phyloP scores from a whole-genome alignment of 2,888 invertebrate species.

The Polydrusus cervinus region DNA sequence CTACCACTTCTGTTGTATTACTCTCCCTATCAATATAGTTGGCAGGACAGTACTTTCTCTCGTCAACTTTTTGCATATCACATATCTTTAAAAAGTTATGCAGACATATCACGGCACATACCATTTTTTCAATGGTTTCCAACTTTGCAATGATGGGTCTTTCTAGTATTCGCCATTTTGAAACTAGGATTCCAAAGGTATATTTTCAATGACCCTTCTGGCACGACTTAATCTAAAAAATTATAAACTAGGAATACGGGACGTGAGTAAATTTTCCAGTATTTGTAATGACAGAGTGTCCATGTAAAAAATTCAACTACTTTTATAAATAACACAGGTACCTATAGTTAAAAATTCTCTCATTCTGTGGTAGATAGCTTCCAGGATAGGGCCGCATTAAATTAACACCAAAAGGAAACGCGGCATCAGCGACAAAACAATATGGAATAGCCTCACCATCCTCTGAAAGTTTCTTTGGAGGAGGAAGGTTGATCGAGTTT shows the following conservation, averaged over 20 bases:
- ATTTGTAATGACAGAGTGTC: neutral
- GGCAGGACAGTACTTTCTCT: conserved; percentile 37
- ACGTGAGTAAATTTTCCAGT: too few species aligned
- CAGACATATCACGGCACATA: conserved; percentile 21
- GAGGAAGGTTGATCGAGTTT: conserved; percentile 4
- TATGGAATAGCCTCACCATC: too few species aligned
- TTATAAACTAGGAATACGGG: too few species aligned
- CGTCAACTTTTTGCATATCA: too few species aligned
- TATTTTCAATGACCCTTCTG: conserved; percentile 1
- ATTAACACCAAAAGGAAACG: conserved; percentile 24
- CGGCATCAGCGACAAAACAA: neutral
- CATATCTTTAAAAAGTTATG: too few species aligned
- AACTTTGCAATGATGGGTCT: conserved; percentile 15
- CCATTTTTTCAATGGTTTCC: conserved; percentile 1
- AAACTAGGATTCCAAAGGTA: conserved; percentile 1
- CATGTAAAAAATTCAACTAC: too few species aligned
- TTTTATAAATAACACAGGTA: neutral
- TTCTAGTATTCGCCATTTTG: neutral
- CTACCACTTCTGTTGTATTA: conserved; percentile 25
- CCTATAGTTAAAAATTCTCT: conserved; percentile 7
- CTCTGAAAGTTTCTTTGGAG: conserved; percentile 2
- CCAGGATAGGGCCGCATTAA: too few species aligned
- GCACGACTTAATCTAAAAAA: too few species aligned
- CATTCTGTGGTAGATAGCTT: conserved; percentile 6
- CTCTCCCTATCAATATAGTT: conserved; percentile 34